phyloP scores from a whole-genome alignment of 2,888 invertebrate species.

The Pherbina coryleti region DNA sequence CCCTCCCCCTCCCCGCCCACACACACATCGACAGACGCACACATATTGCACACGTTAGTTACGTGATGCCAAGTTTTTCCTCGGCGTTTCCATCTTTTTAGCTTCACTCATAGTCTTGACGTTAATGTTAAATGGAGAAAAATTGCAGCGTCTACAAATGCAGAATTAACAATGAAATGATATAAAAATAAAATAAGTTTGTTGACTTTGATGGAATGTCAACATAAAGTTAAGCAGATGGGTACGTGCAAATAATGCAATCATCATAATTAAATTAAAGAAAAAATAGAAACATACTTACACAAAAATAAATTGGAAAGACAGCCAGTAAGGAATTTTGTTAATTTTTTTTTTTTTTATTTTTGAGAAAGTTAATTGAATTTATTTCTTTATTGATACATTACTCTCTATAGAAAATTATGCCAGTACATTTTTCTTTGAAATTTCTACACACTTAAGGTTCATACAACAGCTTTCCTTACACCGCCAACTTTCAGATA shows the following conservation, averaged over 20 bases:
- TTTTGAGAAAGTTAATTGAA: neutral
- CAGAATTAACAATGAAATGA: constrained; percentile 24
- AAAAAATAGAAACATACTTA: neutral
- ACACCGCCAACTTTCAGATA: neutral
- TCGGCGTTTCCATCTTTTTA: neutral
- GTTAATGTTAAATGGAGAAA: constrained; percentile 29
- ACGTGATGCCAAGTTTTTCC: constrained; percentile 17
- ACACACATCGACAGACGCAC: neutral
- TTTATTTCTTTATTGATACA: neutral
- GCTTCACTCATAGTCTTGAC: neutral
- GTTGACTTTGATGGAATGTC: constrained; percentile 32
- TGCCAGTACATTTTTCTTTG: no score
- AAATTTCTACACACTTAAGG: no score
- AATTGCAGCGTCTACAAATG: constrained; percentile 27
- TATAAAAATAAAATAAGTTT: constrained; percentile 1
- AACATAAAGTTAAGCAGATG: constrained; percentile 2
- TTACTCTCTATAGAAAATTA: no score
- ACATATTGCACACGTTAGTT: neutral
- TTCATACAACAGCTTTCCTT: no score
- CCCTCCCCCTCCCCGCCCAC: no score
- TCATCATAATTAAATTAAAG: neutral
- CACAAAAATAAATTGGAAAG: neutral
- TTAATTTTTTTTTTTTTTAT: no score
- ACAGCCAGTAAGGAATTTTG: neutral
- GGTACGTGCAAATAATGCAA: neutral